Conservation (phyloP, 2,888 invertebrate species). For the Trileptium ribeirensis region DNA sequence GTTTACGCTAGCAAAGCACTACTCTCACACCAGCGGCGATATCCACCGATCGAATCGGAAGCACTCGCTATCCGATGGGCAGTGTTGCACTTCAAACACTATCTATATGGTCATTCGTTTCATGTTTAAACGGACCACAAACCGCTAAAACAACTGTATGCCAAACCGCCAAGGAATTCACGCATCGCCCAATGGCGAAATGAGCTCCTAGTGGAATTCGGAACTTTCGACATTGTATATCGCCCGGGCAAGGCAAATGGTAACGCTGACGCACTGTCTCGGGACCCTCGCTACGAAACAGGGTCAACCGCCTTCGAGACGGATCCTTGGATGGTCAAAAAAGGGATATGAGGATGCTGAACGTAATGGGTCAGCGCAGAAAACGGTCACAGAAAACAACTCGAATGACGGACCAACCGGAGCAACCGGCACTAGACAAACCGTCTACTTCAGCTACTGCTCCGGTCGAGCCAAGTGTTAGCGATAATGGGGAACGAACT, state of each 20-base stretch:
- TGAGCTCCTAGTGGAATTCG: conserved; percentile 48
- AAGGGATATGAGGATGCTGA: too few species aligned
- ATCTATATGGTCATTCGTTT: conserved; percentile 15
- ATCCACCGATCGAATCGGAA: conserved; percentile 38
- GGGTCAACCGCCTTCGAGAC: too few species aligned
- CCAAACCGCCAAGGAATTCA: conserved; percentile 51
- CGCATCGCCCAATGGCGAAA: conserved; percentile 55
- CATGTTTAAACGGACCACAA: conserved; percentile 28
- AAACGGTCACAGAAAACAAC: too few species aligned
- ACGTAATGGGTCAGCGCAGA: too few species aligned
- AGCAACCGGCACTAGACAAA: too few species aligned
- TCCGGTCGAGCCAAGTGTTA: too few species aligned
- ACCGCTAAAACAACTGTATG: conserved; percentile 24
- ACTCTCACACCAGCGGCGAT: conserved; percentile 31
- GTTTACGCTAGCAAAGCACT: conserved; percentile 40
- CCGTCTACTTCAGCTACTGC: too few species aligned
- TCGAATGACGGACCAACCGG: too few species aligned
- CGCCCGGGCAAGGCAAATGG: conserved; percentile 51
- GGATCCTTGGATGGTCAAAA: too few species aligned
- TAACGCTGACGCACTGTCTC: conserved; percentile 52
- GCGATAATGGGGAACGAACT: too few species aligned
- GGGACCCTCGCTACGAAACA: conserved; percentile 10
- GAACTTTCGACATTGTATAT: conserved; percentile 49
- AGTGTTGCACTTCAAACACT: too few species aligned
- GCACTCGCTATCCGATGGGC: conserved; percentile 37